Conservation (phyloP, 2,888 invertebrate genomes). For the Epirrhoe alternata region DNA sequence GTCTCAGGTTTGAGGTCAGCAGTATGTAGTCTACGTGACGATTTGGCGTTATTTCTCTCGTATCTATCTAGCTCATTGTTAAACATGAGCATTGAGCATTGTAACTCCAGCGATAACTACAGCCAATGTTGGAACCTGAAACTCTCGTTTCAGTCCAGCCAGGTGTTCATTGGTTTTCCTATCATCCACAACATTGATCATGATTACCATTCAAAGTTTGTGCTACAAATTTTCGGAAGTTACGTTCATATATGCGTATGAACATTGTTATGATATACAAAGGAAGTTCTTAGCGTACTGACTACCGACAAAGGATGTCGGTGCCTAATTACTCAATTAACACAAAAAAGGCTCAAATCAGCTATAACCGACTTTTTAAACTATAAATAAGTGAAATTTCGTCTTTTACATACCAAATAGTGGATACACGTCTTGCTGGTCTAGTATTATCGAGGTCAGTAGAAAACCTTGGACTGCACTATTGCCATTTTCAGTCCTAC, state of each 20-base stretch:
- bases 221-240: neutral
- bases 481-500: slow-evolving; percentile 37
- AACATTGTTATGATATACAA: neutral
- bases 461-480: slow-evolving; percentile 44
- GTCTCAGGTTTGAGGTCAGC: slow-evolving; percentile 18
- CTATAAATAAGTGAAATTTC: slow-evolving; percentile 19
- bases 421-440: slow-evolving; percentile 24
- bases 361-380: slow-evolving; percentile 9
- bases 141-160: neutral
- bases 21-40: slow-evolving; percentile 12
- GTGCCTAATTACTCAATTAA: slow-evolving; percentile 22
- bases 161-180: neutral
- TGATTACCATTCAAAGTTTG: neutral
- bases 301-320: slow-evolving; percentile 23
- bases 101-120: neutral
- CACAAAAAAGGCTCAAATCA: neutral
- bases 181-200: neutral
- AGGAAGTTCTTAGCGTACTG: slow-evolving; percentile 17
- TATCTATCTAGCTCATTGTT: slow-evolving; percentile 23
- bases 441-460: slow-evolving; percentile 40
- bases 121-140: neutral
- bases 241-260: neutral
- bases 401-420: slow-evolving; percentile 17
- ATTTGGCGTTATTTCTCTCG: slow-evolving; percentile 8
- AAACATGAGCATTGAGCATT: slow-evolving; percentile 4